Conservation (phyloP, 2,888 invertebrate genomes). For the Dryococelus australis region DNA sequence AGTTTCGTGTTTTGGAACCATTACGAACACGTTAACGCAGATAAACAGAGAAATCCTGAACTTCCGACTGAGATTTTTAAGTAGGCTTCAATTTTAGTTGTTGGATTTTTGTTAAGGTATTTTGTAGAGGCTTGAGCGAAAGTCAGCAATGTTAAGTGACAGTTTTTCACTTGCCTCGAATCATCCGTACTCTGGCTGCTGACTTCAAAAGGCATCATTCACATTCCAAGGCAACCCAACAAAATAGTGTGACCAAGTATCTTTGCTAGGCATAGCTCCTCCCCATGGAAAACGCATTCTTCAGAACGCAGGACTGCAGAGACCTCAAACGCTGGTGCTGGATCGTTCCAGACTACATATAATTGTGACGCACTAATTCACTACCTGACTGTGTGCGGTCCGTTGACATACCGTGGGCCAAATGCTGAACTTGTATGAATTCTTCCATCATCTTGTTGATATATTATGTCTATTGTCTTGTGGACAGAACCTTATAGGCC, state of each 20-base stretch:
- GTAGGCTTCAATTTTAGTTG: not conserved
- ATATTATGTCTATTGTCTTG: not conserved
- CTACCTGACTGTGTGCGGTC: not conserved
- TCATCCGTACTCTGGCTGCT: not conserved
- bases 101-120: not conserved
- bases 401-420: not conserved
- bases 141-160: not conserved
- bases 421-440: not conserved
- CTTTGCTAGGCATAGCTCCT: not conserved
- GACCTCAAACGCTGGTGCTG: not conserved
- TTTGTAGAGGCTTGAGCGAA: not conserved
- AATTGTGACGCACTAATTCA: not conserved
- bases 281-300: not conserved
- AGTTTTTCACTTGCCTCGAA: not conserved
- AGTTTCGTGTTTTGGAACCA: not conserved
- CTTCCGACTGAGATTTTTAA: constrained; percentile 1
- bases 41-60: not conserved
- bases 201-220: not conserved
- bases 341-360: not conserved
- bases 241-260: not conserved
- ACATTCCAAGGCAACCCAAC: not conserved
- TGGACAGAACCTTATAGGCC: not conserved
- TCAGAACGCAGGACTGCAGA: not conserved
- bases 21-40: no score
- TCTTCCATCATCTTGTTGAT: constrained; percentile 8